These are phyloP conservation scores for Cheiracanthium punctorium DNA, from an alignment of 2,888 invertebrate species.

Conservation along the genomic window DNA sequence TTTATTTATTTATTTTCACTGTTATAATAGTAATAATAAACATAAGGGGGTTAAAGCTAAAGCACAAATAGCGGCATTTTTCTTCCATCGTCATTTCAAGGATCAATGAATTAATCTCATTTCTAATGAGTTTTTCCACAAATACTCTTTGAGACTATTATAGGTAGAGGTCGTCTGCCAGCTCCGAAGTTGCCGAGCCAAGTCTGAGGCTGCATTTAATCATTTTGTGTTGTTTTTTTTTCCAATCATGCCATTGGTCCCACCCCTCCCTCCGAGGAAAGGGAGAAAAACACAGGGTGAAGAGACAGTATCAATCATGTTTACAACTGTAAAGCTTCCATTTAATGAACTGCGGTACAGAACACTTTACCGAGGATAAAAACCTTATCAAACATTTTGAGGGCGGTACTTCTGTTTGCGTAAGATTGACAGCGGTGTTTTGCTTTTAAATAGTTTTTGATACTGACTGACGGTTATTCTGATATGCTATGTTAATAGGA, in stretches of 20 bases:
- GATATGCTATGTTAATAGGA: too few species aligned
- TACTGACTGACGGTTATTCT: too few species aligned
- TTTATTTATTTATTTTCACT: too few species aligned
- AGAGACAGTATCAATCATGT: background rate
- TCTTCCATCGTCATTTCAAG: background rate
- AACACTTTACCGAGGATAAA: too few species aligned
- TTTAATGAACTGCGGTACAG: background rate
- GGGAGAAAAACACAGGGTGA: background rate
- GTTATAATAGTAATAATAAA: too few species aligned
- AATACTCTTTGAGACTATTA: background rate
- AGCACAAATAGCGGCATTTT: too few species aligned
- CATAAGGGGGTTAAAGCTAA: too few species aligned
- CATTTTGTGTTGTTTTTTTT: background rate
- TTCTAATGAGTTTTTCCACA: background rate
- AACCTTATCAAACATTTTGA: too few species aligned
- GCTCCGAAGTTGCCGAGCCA: background rate
- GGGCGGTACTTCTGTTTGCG: too few species aligned
- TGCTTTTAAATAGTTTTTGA: too few species aligned
- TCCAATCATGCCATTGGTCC: background rate
- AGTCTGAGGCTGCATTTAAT: background rate
- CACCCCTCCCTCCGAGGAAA: background rate
- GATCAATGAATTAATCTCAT: slow-evolving; percentile 5
- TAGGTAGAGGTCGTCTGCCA: background rate
- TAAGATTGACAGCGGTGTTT: too few species aligned
- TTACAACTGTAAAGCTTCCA: background rate